Evolutionary conservation across 2,797 vertebrate genomes (phyloP).

Genomic region (Dermochelys coriacea): DNA sequence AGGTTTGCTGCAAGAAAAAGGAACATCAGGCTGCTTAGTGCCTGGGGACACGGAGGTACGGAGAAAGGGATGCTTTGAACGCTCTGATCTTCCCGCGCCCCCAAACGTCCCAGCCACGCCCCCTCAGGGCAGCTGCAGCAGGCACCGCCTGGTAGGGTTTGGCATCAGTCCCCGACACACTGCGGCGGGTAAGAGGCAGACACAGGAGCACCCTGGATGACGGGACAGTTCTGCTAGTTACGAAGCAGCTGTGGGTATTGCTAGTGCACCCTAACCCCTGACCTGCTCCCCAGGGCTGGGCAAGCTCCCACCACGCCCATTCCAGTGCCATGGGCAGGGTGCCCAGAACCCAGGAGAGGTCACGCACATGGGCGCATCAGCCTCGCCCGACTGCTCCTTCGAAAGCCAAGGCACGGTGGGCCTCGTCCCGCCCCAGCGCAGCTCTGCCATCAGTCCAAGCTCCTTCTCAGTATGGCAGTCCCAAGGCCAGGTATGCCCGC

Average conservation of each 20-base stretch:
- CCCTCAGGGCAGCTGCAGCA: too few relatives aligned
- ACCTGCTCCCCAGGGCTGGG: not conserved
- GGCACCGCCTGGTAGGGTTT: too few relatives aligned
- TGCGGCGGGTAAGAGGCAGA: not conserved
- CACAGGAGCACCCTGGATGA: not conserved
- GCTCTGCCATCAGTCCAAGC: not conserved
- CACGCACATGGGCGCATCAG: not conserved
- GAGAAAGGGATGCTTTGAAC: not conserved
- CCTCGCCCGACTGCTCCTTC: not conserved
- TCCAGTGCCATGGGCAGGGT: fast-evolving
- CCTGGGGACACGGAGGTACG: not conserved
- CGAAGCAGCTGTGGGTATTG: not conserved
- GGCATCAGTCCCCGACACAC: not conserved
- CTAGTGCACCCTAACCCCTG: not conserved
- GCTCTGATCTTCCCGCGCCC: too few relatives aligned
- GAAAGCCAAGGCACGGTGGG: not conserved
- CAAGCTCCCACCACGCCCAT: not conserved
- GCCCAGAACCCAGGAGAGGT: not conserved
- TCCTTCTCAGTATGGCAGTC: not conserved
- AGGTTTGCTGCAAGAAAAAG: constrained; percentile 47
- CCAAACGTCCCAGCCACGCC: too few relatives aligned
- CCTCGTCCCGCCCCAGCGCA: constrained; percentile 3
- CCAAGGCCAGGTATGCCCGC: not conserved
- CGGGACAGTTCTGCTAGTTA: not conserved
- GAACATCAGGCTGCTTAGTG: not conserved